Evolutionary conservation across 2,797 vertebrate genomes (phyloP).

Genomic region (Acanthiza pusilla): DNA sequence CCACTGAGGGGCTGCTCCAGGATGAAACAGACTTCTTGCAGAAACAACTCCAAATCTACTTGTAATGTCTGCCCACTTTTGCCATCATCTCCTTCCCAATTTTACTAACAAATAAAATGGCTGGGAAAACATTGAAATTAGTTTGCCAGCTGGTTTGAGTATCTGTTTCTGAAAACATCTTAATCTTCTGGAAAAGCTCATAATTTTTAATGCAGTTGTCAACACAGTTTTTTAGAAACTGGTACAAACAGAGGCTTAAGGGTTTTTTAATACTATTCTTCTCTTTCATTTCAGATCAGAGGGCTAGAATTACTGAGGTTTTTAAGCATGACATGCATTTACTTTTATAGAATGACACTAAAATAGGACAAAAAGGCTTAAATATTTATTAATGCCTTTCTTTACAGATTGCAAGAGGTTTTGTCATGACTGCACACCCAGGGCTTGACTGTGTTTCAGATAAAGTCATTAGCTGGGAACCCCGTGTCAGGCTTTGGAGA

Average conservation of each 20-base stretch:
- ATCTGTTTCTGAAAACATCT: slow-evolving; percentile 19
- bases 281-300: not conserved
- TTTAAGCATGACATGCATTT: not conserved
- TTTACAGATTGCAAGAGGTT: not conserved
- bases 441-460: not conserved
- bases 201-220: not conserved
- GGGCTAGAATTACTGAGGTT: not conserved
- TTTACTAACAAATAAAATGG: not conserved
- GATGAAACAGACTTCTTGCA: not conserved
- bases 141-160: not conserved
- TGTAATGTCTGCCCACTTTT: not conserved
- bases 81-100: not conserved
- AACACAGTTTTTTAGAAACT: not conserved
- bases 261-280: not conserved
- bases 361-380: not conserved
- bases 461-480: not conserved
- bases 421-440: not conserved
- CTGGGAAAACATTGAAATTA: not conserved
- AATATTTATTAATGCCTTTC: not conserved
- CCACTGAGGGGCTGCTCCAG: not conserved
- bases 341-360: slow-evolving; percentile 5
- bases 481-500: not conserved
- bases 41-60: not conserved
- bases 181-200: slow-evolving; percentile 20
- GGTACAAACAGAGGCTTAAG: not conserved